Base-by-base conservation (phyloP, 2,888 invertebrate species). In the Hybos culiciformis region DNA sequence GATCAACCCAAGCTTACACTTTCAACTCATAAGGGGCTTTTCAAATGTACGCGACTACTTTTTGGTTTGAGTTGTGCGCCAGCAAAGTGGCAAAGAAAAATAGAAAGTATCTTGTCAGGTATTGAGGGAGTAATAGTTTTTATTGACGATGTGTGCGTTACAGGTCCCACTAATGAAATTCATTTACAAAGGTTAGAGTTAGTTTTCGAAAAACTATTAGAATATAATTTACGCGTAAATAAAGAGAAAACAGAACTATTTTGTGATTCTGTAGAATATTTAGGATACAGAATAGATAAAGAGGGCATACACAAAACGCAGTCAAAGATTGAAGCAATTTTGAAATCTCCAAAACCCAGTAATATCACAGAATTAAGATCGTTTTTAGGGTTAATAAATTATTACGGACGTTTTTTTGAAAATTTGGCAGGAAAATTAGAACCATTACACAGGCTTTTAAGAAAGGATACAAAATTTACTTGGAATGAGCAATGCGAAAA, bases 401-500 rank as follows among this genome's bases (percentile, higher is more conserved):
- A 20, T 21, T 39, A 39, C 14, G 31, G 20, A 12, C 29, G 31
- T 20, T 39, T 24, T 39, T 15, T 39, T 6, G 14, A 23, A 12
- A 14, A 31, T 20, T 31, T 39, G 39, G 14, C 20, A 11, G n/a
- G 9, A 12, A 17, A 31, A 14, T 23, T 39, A 23, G 2, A 11
- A 17, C 41, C 41, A 15, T 31, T 46, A 9, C 37, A 44, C 26
- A 26, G 33, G 11, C 34, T 46, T 14, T 21, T 46, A 2, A 14
- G 14, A 2, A 38, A 39, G 15, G 38, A 39, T 11, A 37, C 34
- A 2, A 39, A 42, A 18, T 45, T 31, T n/a, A 14, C 15, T n/a
- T 42, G 45, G 45, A 31, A 42, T 5, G 19, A 19, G 3, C 9
- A 42, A 32, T 45, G 39, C 15, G 20, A 37, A n/a, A 34, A 39